phyloP scores from a whole-genome alignment of 2,888 invertebrate species.

The Perizoma flavofasciatum region DNA sequence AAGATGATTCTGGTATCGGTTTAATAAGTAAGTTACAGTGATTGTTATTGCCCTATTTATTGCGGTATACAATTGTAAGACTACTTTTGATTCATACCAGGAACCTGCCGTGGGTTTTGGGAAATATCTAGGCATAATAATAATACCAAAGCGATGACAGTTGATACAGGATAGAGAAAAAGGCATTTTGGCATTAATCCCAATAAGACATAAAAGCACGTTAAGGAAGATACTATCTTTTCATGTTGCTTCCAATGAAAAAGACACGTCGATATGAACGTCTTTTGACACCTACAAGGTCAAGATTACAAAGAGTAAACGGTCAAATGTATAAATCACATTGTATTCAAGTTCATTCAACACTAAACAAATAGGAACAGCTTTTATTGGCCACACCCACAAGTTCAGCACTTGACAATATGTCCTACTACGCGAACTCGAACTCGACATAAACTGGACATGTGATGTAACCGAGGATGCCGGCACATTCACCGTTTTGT shows the following conservation, averaged over 20 bases:
- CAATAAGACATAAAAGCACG: no score
- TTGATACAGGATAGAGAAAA: no score
- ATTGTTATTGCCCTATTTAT: constrained; percentile 10
- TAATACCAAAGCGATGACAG: background rate
- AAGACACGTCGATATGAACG: background rate
- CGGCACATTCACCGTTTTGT: no score
- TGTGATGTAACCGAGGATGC: background rate
- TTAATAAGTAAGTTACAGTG: constrained; percentile 10
- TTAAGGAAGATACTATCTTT: no score
- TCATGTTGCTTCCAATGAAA: background rate
- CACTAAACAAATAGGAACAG: constrained; percentile 14
- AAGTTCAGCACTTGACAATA: constrained; percentile 7
- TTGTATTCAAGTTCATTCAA: constrained; percentile 23
- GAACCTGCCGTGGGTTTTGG: background rate
- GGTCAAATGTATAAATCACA: constrained; percentile 8
- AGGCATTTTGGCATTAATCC: no score
- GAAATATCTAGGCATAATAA: background rate
- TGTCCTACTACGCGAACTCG: constrained; percentile 22
- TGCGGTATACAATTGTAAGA: background rate
- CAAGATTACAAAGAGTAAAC: background rate
- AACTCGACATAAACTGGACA: constrained; percentile 8
- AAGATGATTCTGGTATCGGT: constrained; percentile 14
- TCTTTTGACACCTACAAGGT: background rate
- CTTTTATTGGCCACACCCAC: constrained; percentile 23
- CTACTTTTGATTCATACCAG: background rate